Evolutionary conservation across 2,113 vertebrate species (phyloP).

Genomic region (Silurus meridionalis): DNA sequence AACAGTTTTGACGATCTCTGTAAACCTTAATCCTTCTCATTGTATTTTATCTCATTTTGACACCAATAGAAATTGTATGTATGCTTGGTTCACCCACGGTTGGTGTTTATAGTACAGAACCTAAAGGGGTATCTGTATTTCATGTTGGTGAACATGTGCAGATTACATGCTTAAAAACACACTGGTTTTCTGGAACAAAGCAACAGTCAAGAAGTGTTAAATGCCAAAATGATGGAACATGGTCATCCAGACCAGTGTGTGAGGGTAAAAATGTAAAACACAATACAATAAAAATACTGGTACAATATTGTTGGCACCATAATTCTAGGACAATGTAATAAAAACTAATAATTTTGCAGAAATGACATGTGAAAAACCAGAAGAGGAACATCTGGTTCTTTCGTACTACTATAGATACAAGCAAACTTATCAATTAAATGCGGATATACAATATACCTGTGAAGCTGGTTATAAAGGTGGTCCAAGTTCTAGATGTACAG

Average conservation of each 20-base stretch:
- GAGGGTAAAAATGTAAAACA: conserved; percentile 49
- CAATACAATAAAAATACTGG: not conserved
- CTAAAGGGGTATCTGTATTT: conserved; percentile 41
- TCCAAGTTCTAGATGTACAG: conserved; percentile 14
- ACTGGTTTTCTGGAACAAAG: fast-evolving
- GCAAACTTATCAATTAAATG: not conserved
- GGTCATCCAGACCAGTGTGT: conserved; percentile 46
- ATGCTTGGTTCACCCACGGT: fast-evolving
- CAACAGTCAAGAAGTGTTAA: fast-evolving
- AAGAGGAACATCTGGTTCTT: fast-evolving
- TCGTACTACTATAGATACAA: not conserved
- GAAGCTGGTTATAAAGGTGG: fast-evolving
- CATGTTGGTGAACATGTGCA: not conserved
- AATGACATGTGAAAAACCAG: conserved; percentile 23
- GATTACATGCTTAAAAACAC: conserved; percentile 34
- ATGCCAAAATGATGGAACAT: conserved; percentile 21
- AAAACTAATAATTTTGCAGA: conserved; percentile 40
- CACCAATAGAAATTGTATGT: conserved; percentile 52
- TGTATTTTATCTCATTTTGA: conserved; percentile 1
- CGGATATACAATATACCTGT: not conserved
- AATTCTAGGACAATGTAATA: not conserved
- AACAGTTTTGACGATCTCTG: not conserved
- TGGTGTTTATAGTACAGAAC: conserved; percentile 42
- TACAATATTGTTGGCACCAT: not conserved
- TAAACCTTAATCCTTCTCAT: not conserved